Evolutionary conservation across 2,888 invertebrate genomes (phyloP).

Genomic region (Drosophila borealis): DNA sequence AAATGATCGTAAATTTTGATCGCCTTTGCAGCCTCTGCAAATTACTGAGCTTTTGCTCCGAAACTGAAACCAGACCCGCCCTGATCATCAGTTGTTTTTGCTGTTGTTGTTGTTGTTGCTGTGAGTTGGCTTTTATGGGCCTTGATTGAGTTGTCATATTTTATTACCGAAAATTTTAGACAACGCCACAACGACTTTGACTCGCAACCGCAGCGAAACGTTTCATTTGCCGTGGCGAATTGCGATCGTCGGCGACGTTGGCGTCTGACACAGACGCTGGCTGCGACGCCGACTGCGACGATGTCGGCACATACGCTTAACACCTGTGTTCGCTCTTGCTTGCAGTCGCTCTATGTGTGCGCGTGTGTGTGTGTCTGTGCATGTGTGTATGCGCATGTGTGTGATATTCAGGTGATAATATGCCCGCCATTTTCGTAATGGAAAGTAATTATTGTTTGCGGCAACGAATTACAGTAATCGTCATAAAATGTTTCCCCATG

Average conservation of each 20-base stretch:
- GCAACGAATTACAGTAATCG: conserved; percentile 84
- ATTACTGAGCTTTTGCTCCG: conserved; percentile 70
- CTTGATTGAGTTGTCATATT: conserved; percentile 84
- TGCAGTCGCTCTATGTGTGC: conserved; percentile 20
- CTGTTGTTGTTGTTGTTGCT: conserved; percentile 29
- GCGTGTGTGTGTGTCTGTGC: neutral
- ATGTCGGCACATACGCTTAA: conserved; percentile 63
- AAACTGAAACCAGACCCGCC: conserved; percentile 52
- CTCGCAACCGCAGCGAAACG: conserved; percentile 54
- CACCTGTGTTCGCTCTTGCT: conserved; percentile 68
- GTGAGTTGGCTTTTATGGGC: conserved; percentile 76
- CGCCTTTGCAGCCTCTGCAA: conserved; percentile 77
- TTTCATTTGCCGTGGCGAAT: conserved; percentile 67
- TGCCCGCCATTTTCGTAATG: conserved; percentile 85
- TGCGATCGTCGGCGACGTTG: conserved; percentile 21
- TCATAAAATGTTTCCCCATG: conserved; percentile 84
- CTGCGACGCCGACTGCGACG: conserved; percentile 21
- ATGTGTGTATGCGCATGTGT: conserved; percentile 61
- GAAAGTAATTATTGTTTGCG: conserved; percentile 84
- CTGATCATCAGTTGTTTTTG: conserved; percentile 58
- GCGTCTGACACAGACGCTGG: conserved; percentile 12
- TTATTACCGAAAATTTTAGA: conserved; percentile 83
- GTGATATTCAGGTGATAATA: conserved; percentile 85
- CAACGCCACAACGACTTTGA: conserved; percentile 65
- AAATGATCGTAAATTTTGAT: conserved; percentile 81